Percentiles rank a stretch among this genome's conserved stretches.
Conservation (phyloP, 2,797 vertebrate genomes). For the Cercopithecus diana region DNA sequence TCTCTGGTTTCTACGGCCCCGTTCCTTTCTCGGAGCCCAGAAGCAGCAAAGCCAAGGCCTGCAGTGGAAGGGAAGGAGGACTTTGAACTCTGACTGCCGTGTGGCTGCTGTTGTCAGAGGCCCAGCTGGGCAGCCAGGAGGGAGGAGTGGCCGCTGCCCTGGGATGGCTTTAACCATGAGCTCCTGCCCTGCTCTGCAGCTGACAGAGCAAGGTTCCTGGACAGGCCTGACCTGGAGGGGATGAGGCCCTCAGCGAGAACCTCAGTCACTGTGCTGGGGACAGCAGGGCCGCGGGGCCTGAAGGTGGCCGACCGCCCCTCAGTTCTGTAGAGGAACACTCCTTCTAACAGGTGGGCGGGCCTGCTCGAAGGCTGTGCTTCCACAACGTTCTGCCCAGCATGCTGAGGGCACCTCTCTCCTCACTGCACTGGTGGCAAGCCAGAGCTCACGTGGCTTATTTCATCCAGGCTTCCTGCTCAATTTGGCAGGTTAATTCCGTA, state of each 20-base stretch:
- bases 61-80: fast-evolving
- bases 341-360: background rate
- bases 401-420: background rate
- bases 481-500: background rate
- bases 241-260: background rate
- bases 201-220: background rate
- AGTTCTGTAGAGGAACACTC: fast-evolving
- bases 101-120: background rate
- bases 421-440: background rate
- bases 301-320: background rate
- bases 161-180: background rate
- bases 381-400: no score
- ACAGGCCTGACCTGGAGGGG: fast-evolving
- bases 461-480: background rate
- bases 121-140: background rate
- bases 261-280: background rate
- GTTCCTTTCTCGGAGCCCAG: background rate
- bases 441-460: fast-evolving
- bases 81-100: background rate
- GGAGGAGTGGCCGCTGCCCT: background rate
- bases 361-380: fast-evolving
- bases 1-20: background rate
- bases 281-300: background rate
- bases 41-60: background rate
- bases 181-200: background rate